Conservation (phyloP, 1,140 invertebrate genomes). For the Tetragonula clypearis region DNA sequence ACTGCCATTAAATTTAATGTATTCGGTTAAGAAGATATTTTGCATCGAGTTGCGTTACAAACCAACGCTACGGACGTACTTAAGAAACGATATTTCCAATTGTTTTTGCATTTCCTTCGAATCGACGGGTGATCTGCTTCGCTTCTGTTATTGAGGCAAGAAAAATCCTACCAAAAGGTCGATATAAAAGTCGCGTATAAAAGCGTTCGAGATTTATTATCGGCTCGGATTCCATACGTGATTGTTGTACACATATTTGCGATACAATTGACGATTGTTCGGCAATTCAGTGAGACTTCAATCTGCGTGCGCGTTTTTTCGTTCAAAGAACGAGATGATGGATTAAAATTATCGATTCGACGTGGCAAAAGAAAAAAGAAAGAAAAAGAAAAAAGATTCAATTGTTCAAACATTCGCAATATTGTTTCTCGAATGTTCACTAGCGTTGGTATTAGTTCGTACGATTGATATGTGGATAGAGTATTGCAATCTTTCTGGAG, state of each 20-base stretch:
- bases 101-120: conserved; percentile 25
- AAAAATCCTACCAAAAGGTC: background rate
- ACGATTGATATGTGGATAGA: conserved; percentile 9
- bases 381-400: background rate
- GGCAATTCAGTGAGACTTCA: background rate
- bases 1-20: conserved; percentile 36
- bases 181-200: background rate
- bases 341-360: background rate
- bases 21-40: conserved; percentile 5
- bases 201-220: conserved; percentile 18
- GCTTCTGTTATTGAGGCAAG: background rate
- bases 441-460: background rate
- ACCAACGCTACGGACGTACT: background rate
- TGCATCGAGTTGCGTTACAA: conserved; percentile 10
- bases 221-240: conserved; percentile 3
- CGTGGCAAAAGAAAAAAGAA: background rate
- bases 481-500: background rate
- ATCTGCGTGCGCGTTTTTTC: too few relatives aligned
- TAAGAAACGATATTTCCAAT: background rate
- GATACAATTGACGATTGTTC: conserved; percentile 7
- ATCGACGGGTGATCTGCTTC: background rate
- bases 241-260: conserved; percentile 9
- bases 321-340: background rate
- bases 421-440: too few relatives aligned
- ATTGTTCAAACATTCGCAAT: background rate